Conservation (phyloP, 2,797 vertebrate species). For the Buceros bicornis region DNA sequence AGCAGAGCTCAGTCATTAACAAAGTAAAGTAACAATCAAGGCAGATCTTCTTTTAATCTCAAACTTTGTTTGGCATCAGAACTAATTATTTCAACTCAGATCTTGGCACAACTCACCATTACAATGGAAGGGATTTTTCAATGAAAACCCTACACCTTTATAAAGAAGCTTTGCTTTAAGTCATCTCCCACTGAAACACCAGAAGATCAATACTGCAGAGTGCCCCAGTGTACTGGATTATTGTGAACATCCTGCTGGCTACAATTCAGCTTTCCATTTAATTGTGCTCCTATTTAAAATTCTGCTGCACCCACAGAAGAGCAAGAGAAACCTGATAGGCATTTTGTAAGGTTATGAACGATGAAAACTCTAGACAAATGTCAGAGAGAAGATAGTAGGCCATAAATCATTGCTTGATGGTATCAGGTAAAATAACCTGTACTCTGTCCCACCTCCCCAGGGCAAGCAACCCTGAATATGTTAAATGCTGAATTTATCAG, state of each 20-base stretch:
- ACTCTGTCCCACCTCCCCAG: neutral
- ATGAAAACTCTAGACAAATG: constrained; percentile 72
- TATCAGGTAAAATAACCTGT: constrained; percentile 61
- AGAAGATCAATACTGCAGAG: constrained; percentile 48
- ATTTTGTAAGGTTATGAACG: constrained; percentile 71
- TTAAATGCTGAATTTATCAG: constrained; percentile 67
- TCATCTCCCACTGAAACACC: constrained; percentile 36
- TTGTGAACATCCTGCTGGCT: constrained; percentile 66
- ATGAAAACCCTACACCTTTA: constrained; percentile 7
- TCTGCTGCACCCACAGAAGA: constrained; percentile 53
- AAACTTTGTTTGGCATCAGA: constrained; percentile 33
- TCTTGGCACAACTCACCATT: neutral
- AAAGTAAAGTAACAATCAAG: constrained; percentile 36
- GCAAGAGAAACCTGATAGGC: constrained; percentile 22
- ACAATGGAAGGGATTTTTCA: neutral
- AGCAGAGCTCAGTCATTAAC: neutral
- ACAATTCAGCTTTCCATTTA: constrained; percentile 73
- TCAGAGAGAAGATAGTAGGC: constrained; percentile 53
- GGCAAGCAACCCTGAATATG: constrained; percentile 57
- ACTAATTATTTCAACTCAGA: constrained; percentile 23
- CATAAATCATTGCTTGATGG: constrained; percentile 76
- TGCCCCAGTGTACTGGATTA: constrained; percentile 18
- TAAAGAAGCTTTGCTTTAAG: constrained; percentile 33
- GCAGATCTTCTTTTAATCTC: neutral
- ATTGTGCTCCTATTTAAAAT: constrained; percentile 75